These are phyloP conservation scores for Fundulus diaphanus DNA, from an alignment of 2,797 vertebrate species.

Conservation along the genomic window DNA sequence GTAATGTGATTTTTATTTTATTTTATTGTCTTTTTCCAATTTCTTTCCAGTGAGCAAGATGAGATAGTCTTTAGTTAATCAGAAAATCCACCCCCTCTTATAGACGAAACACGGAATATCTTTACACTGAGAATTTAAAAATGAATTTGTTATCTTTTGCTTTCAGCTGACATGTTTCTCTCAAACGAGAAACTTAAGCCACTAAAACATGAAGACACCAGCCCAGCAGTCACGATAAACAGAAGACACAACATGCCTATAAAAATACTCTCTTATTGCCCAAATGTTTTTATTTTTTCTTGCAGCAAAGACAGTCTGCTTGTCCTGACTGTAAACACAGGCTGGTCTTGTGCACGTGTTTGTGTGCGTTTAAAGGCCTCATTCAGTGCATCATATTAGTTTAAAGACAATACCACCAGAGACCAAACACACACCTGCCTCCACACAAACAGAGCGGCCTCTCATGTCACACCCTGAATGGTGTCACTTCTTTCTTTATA, in stretches of 20 bases:
- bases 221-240: not conserved
- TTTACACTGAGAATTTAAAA: no score
- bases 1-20: no score
- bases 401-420: constrained; percentile 44
- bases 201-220: no score
- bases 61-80: no score
- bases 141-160: no score
- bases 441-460: constrained; percentile 55
- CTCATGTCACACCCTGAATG: constrained; percentile 68
- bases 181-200: no score
- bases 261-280: not conserved
- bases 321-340: constrained; percentile 1
- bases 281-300: not conserved
- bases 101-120: no score
- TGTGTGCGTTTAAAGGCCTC: constrained; percentile 27
- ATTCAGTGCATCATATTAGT: constrained; percentile 47
- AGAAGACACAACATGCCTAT: no score
- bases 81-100: no score
- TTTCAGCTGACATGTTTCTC: no score
- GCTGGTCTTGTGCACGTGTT: constrained; percentile 7
- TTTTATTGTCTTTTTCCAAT: no score
- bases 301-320: not conserved
- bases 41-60: no score
- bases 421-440: constrained; percentile 69
- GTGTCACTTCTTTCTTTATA: constrained; percentile 55